Evolutionary conservation across 2,797 vertebrate genomes (phyloP), one percentile per base, ranked within the genome.

Genomic region (Orestias chungarensis): DNA sequence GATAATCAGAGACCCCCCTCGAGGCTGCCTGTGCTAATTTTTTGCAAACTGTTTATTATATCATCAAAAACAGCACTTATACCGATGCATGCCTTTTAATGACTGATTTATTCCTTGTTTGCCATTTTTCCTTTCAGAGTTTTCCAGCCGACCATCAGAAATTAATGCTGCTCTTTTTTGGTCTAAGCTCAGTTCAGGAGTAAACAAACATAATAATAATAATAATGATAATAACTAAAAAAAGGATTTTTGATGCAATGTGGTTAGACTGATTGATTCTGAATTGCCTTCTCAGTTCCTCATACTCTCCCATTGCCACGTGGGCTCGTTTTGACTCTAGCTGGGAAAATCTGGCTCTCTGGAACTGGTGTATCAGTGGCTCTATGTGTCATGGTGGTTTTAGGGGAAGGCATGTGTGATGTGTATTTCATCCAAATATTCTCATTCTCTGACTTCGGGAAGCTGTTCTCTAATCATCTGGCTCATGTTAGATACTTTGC

Each of bases 21-120:
- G 1, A 71, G 88, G 86, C 86, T 82, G 86, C 91, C 87, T 82
- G 86, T 86, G 90, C 84, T 87, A 85, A 92, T 89, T 91, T 79
- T 86, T 70, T 71, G 85, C 87, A 87, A 90, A 87, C 87, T 86
- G 88, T 91, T 93, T 91, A 92, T 88, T 92, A 86, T 87, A 86
- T 91, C 88, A 91, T 91, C 85, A 88, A 91, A 92, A 90, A 85
- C 91, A 91, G 87, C 89, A 91, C 91, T 75, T 1, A 73, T 78
- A 82, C 75, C 68, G 52, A 76, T 62, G 71, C 73, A 66, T 74
- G 70, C 76, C 81, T 84, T 90, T 78, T 91, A 88, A 90, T 90
- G 90, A 89, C 73, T 83, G 76, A 88, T 91, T 91, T 62, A 90
- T 89, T 87, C 83, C 74, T 62, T 73, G 79, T 64, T 79, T 70